These are phyloP conservation scores for Nicator chloris DNA, from an alignment of 2,113 vertebrate species.

Conservation along the genomic window DNA sequence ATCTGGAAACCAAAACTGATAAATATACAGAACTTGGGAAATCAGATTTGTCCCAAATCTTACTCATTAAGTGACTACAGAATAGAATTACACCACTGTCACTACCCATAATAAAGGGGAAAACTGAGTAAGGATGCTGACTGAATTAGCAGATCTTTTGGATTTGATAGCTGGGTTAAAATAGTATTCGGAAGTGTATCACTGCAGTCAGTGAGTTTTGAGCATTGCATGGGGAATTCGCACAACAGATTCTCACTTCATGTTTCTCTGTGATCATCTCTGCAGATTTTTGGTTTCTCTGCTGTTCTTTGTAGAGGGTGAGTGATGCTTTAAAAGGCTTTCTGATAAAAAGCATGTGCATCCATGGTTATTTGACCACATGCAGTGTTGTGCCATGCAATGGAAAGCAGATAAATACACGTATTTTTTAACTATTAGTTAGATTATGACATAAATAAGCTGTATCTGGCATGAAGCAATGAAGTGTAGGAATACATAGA, in stretches of 20 bases:
- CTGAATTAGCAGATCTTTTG: neutral
- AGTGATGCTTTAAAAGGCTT: neutral
- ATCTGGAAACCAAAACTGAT: neutral
- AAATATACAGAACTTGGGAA: neutral
- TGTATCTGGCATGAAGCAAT: neutral
- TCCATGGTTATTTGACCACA: neutral
- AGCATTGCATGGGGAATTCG: neutral
- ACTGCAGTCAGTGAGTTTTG: neutral
- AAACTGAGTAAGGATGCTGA: neutral
- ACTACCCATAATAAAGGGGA: neutral
- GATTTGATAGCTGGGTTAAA: neutral
- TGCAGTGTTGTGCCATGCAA: neutral
- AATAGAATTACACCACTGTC: neutral
- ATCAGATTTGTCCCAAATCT: neutral
- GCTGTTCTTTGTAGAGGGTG: neutral
- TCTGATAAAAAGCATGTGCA: neutral
- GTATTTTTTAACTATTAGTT: neutral
- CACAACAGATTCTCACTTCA: neutral
- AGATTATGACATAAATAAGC: neutral
- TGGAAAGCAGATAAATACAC: neutral
- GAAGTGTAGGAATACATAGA: neutral
- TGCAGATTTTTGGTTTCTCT: neutral
- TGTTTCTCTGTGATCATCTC: neutral
- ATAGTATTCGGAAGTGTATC: neutral
- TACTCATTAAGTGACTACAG: neutral